phyloP scores from a whole-genome alignment of 2,113 vertebrate species.

The Zosterops borbonicus region DNA sequence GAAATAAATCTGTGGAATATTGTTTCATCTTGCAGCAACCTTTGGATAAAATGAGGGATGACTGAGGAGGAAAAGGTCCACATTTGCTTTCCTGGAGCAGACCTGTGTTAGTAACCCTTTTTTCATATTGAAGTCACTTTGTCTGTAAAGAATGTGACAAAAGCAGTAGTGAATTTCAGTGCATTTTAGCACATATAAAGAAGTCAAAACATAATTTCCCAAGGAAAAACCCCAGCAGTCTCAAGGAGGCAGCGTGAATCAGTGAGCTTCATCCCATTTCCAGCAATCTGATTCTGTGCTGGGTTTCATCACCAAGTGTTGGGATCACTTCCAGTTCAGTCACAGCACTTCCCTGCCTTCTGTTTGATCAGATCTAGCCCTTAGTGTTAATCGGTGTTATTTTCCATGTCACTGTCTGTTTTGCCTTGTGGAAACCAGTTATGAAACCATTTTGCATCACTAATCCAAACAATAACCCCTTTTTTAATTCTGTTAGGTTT shows the following conservation, averaged over 20 bases:
- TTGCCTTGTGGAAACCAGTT: constrained; percentile 25
- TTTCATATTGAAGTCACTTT: not conserved
- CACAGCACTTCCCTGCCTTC: not conserved
- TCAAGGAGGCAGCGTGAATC: not conserved
- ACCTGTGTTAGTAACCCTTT: not conserved
- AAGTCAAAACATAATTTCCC: not conserved
- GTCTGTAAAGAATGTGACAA: not conserved
- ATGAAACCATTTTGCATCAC: constrained; percentile 1
- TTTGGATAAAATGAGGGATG: not conserved
- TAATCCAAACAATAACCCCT: constrained; percentile 7
- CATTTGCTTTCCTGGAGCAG: not conserved
- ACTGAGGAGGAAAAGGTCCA: not conserved
- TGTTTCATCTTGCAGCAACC: not conserved
- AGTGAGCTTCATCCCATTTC: not conserved
- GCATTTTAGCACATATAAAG: not conserved
- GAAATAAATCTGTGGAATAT: not conserved
- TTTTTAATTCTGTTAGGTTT: not conserved
- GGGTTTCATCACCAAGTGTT: not conserved
- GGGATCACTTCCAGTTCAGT: not conserved
- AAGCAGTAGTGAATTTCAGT: not conserved
- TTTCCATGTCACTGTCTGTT: constrained; percentile 34
- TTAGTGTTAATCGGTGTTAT: not conserved
- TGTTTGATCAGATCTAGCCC: constrained; percentile 30
- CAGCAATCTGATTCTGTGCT: not conserved
- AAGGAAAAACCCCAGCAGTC: not conserved